These are phyloP conservation scores for Silurus aristotelis DNA, from an alignment of 2,797 vertebrate species.

Conservation along the genomic window DNA sequence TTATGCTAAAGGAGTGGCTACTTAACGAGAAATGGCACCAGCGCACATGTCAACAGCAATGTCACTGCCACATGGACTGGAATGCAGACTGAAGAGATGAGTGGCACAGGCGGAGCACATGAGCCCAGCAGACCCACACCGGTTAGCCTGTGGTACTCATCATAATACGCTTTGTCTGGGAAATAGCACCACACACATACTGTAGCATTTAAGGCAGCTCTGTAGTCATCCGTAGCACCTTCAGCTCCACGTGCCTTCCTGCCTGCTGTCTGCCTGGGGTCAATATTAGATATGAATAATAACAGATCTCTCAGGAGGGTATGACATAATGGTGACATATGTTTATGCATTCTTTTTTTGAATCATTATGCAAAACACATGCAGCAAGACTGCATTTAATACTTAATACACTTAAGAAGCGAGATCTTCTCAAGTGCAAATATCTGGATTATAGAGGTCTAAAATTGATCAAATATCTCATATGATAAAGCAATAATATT, in stretches of 20 bases:
- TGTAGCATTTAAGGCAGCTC: conserved; percentile 55
- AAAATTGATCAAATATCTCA: not conserved
- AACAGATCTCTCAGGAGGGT: conserved; percentile 18
- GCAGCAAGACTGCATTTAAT: not conserved
- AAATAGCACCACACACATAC: conserved; percentile 29
- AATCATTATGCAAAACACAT: not conserved
- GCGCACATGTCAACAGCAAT: conserved; percentile 65
- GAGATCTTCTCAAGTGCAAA: not conserved
- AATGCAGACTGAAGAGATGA: conserved; percentile 51
- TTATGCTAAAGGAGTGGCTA: conserved; percentile 35
- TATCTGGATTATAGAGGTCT: not conserved
- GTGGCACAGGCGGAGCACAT: conserved; percentile 60
- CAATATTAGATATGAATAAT: conserved; percentile 29
- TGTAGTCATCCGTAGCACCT: conserved; percentile 36
- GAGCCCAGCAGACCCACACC: conserved; percentile 38
- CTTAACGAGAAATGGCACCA: conserved; percentile 50
- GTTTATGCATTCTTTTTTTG: not conserved
- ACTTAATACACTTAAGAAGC: not conserved
- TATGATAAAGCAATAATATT: not conserved
- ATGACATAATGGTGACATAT: conserved; percentile 23
- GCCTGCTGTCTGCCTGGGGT: conserved; percentile 12
- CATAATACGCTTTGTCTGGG: conserved; percentile 38
- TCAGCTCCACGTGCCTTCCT: conserved; percentile 20
- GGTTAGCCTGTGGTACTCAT: conserved; percentile 30
- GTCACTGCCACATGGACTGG: conserved; percentile 65